Evolutionary conservation across 2,797 vertebrate genomes (phyloP).

Genomic region (Oceanodroma leucorhoa): DNA sequence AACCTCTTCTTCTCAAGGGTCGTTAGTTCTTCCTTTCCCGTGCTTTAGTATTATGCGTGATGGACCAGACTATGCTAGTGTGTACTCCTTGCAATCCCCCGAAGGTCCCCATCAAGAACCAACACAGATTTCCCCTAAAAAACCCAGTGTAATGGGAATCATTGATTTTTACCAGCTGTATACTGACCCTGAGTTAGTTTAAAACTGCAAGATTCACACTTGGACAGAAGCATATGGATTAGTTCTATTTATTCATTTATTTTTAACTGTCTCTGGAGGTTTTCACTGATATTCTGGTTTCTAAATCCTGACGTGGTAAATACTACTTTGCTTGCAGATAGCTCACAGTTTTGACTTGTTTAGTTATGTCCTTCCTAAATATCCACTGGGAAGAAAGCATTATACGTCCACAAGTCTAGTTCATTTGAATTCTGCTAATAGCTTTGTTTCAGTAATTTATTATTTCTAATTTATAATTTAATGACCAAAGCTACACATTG

Average conservation of each 20-base stretch:
- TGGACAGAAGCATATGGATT: neutral
- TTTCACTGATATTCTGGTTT: neutral
- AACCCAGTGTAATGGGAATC: fast-evolving
- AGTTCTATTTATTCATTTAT: neutral
- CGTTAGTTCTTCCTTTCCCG: neutral
- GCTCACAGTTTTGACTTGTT: neutral
- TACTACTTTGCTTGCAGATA: neutral
- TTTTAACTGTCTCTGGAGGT: neutral
- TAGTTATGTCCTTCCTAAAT: neutral
- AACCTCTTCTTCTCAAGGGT: neutral
- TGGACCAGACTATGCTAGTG: neutral
- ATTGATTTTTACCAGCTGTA: neutral
- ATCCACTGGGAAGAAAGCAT: neutral
- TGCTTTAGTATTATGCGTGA: fast-evolving
- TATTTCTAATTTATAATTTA: neutral
- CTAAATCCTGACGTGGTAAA: neutral
- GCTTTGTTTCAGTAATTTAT: neutral
- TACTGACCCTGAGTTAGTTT: neutral
- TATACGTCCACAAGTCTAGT: neutral
- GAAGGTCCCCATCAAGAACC: neutral
- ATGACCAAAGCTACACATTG: neutral
- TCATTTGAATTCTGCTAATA: neutral
- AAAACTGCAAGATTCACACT: neutral
- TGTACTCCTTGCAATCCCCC: fast-evolving
- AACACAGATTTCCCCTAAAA: neutral